Evolutionary conservation across 1,140 invertebrate species (phyloP).

Genomic region (Drosophila mauritiana): DNA sequence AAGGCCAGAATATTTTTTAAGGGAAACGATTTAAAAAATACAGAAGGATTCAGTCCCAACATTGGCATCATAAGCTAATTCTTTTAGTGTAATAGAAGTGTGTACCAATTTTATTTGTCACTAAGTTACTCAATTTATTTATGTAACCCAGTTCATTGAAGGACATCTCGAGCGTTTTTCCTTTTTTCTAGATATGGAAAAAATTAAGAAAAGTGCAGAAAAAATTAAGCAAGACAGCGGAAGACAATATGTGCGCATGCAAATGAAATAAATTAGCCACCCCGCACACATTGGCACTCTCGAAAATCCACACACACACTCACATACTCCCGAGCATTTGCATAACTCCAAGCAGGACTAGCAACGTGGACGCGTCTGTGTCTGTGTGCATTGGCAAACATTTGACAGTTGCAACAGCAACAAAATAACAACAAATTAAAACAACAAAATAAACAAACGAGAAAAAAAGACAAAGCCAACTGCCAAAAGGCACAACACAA

Average conservation of each 20-base stretch:
- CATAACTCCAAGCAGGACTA: conserved; percentile 1
- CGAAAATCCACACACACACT: background rate
- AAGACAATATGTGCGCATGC: background rate
- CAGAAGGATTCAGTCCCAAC: too few relatives aligned
- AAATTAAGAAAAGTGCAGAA: background rate
- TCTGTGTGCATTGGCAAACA: conserved; percentile 38
- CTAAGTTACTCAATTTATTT: too few relatives aligned
- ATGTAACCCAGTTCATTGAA: background rate
- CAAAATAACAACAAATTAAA: conserved; percentile 7
- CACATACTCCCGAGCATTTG: background rate
- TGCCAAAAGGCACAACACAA: conserved; percentile 48
- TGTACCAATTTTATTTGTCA: too few relatives aligned
- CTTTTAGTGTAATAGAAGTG: too few relatives aligned
- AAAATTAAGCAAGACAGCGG: conserved; percentile 9
- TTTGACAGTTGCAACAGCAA: conserved; percentile 30
- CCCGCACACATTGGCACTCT: background rate
- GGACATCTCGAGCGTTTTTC: background rate
- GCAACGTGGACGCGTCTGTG: conserved; percentile 15
- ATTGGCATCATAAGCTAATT: too few relatives aligned
- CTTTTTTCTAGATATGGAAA: background rate
- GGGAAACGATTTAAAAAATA: too few relatives aligned
- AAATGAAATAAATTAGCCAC: conserved; percentile 22
- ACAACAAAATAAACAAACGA: conserved; percentile 16
- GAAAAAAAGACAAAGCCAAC: conserved; percentile 35
- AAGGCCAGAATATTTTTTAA: too few relatives aligned